Conservation (phyloP, 2,113 vertebrate species). For the Oophaga pumilio region DNA sequence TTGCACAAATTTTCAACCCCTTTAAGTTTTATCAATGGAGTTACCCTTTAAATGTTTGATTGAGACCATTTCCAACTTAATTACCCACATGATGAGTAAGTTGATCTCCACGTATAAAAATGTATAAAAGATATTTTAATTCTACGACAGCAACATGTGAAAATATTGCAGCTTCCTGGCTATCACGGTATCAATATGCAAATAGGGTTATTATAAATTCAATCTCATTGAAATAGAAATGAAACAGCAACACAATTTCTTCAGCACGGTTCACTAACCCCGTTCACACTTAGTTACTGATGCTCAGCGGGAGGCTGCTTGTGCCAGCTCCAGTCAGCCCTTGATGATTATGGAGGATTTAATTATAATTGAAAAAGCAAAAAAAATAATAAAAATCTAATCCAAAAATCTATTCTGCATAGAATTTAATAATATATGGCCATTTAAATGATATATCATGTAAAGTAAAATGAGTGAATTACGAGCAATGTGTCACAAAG, state of each 20-base stretch:
- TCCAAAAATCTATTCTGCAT: constrained; percentile 63
- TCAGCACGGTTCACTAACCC: constrained; percentile 69
- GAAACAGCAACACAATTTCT: constrained; percentile 65
- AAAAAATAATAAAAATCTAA: constrained; percentile 62
- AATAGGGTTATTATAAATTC: constrained; percentile 59
- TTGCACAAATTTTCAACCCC: too few relatives aligned
- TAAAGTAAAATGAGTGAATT: constrained; percentile 50
- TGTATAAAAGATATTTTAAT: background rate
- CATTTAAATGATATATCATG: constrained; percentile 54
- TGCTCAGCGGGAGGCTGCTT: constrained; percentile 65
- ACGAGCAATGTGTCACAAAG: background rate
- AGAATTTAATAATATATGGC: constrained; percentile 62
- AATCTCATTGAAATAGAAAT: constrained; percentile 63
- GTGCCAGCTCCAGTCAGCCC: constrained; percentile 61
- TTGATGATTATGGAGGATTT: constrained; percentile 65
- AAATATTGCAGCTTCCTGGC: constrained; percentile 18
- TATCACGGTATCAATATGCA: constrained; percentile 53
- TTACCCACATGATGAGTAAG: background rate
- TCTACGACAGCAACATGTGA: constrained; percentile 1
- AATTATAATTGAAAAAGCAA: constrained; percentile 65
- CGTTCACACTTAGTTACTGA: constrained; percentile 65
- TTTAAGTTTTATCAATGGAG: background rate
- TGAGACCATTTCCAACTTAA: background rate
- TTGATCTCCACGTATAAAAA: background rate
- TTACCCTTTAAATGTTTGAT: background rate